Evolutionary conservation across 2,797 vertebrate species (phyloP), one percentile per base, ranked within the genome.

Genomic region (Trachops cirrhosus): DNA sequence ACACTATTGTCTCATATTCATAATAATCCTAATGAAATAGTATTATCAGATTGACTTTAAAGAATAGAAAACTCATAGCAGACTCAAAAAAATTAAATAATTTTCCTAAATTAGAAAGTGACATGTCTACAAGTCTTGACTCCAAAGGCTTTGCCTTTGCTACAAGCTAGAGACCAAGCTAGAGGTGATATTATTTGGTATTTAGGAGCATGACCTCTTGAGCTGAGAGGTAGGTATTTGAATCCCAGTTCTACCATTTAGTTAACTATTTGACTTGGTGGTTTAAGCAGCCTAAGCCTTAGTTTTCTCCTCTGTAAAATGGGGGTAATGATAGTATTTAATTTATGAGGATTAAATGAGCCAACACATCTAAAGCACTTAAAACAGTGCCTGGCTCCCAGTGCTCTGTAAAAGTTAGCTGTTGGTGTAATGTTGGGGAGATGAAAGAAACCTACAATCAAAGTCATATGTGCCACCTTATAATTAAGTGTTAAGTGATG

Each of bases 371-470:
- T 83, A 70, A 92, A 67, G 48, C 24, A 74, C 39, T 82, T 70
- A 91, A 26, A 75, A 75, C 19, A 79, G 34, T 73, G 85, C 37
- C 54, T 86, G 74, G n/a, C n/a, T 78, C 48, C 41, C 3, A 59
- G 14, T 91, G 46, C n/a, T 87, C 22, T 70, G 46, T 39, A 83
- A 84, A 96, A 93, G 41, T 85, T 90, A 77, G 14, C 75, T 92
- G 32, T 77, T 62, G 48, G n/a, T 57, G 73, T 68, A 92, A 89
- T 44, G 29, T 37, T 79, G 41, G 68, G 34, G 24, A 83, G 68
- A 88, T 29, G 22, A 90, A 94, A 92, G n/a, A 29, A 92, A 54
- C 41, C 11, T 92, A 24, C 68, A 95, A 90, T 95, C 86, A 75
- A 82, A 93, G n/a, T 37, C 37, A 73, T n/a, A 71, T 70, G 14